Evolutionary conservation across 2,888 invertebrate genomes (phyloP).

Genomic region (Schizotus pectinicornis): DNA sequence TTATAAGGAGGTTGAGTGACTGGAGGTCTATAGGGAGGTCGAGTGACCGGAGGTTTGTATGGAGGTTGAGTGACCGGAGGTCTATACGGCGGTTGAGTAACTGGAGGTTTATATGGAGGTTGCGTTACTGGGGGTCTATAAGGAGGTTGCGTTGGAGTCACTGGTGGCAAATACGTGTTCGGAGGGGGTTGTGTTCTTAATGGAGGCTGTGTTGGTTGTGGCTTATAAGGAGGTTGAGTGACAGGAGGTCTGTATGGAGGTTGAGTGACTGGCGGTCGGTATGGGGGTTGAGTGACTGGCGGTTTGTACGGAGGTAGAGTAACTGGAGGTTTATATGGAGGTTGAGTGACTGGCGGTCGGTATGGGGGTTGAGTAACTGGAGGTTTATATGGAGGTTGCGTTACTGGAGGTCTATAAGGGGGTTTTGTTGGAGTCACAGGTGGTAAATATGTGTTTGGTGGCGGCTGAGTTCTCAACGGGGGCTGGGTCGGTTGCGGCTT

Average conservation of each 20-base stretch:
- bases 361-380: constrained; percentile 7
- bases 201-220: constrained; percentile 1
- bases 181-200: neutral
- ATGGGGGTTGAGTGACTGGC: constrained; percentile 7
- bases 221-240: constrained; percentile 7
- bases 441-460: neutral
- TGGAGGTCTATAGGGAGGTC: too few relatives aligned
- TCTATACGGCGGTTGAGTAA: too few relatives aligned
- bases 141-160: too few relatives aligned
- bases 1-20: too few relatives aligned
- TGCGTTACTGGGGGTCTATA: too few relatives aligned
- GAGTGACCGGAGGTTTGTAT: too few relatives aligned
- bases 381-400: neutral
- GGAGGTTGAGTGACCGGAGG: too few relatives aligned
- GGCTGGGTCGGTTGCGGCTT: neutral
- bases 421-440: neutral
- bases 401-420: constrained; percentile 7
- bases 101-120: too few relatives aligned
- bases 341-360: constrained; percentile 1
- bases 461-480: neutral
- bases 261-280: neutral
- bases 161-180: neutral
- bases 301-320: constrained; percentile 5
- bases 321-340: neutral
- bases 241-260: neutral